Evolutionary conservation across 2,113 vertebrate species (phyloP), one percentile per base, ranked within the genome.

Genomic region (Mobula birostris): DNA sequence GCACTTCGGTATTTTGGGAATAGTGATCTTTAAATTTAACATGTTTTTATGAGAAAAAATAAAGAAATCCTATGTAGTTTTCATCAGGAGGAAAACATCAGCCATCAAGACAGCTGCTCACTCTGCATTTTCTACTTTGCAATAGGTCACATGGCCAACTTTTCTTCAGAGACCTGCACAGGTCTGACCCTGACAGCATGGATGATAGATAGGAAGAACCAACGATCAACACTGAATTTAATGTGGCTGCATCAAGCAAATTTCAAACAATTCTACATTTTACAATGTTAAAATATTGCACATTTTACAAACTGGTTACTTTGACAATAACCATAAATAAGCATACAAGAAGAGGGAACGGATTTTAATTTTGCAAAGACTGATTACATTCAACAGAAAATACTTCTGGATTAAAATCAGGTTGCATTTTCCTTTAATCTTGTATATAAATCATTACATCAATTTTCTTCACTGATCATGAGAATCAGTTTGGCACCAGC

Each of bases 161-260:
- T 88, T 88, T 88, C 58, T 63, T 88, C 61, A 63, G 85, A 88
- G 29, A 66, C 61, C 58, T 88, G 56, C 61, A n/a, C 29, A 58
- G 85, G 14, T n/a, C 61, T 88, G 85, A n/a, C 85, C 85, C 61
- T 88, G 58, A 88, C 58, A 88, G 58, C 56, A 85, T 85, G 83
- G 63, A 88, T 88, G 61, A 88, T 88, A 88, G 85, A 88, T 88
- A 61, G 24, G 48, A 7, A n/a, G 85, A 66, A 66, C 58, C 27
- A 88, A 88, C 15, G 58, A 32, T 61, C 61, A 88, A n/a, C 58
- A 88, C 58, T 8, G 7, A 88, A 63, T 88, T 11, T n/a, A 88
- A 63, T 63, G 24, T 27, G 36, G 19, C 79, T 21, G 48, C 24
- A 63, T 83, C 56, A 83, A 83, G 48, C 36, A 80, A 1, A 80